Evolutionary conservation across 1,140 invertebrate genomes (phyloP).

Genomic region (Drosophila leontia): DNA sequence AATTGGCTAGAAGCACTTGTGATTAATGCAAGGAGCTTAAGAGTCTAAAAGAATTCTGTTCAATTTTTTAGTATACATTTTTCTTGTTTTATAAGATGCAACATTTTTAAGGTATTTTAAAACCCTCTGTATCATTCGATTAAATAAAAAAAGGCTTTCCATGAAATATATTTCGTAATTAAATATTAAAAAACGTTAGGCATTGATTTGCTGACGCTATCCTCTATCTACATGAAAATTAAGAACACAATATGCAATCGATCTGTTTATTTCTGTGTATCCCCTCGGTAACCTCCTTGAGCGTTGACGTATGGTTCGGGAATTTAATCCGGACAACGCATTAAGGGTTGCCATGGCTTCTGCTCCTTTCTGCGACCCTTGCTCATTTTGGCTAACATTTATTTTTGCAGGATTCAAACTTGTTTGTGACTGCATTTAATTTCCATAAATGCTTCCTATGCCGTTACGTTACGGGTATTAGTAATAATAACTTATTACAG

Average conservation of each 20-base stretch:
- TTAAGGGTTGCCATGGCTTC: constrained; percentile 54
- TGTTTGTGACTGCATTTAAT: constrained; percentile 25
- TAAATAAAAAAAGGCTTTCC: too few species aligned
- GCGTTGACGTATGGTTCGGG: constrained; percentile 62
- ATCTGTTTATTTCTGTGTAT: constrained; percentile 2
- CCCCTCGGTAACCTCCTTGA: constrained; percentile 14
- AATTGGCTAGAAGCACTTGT: neutral
- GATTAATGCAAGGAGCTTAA: neutral
- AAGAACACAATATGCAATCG: neutral
- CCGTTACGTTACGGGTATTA: constrained; percentile 8
- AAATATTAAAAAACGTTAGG: too few species aligned
- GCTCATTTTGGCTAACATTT: constrained; percentile 46
- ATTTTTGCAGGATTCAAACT: constrained; percentile 32
- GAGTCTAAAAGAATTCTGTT: too few species aligned
- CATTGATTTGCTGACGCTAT: neutral
- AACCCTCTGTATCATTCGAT: too few species aligned
- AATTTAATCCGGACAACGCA: constrained; percentile 66
- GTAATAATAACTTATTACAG: constrained; percentile 26
- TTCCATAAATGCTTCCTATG: constrained; percentile 34
- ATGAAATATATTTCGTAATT: too few species aligned
- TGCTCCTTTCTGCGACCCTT: constrained; percentile 17
- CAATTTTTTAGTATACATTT: too few species aligned
- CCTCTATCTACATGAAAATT: neutral
- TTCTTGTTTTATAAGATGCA: too few species aligned
- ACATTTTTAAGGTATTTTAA: neutral